Evolutionary conservation across 2,113 vertebrate species (phyloP).

Genomic region (Abramis brama): DNA sequence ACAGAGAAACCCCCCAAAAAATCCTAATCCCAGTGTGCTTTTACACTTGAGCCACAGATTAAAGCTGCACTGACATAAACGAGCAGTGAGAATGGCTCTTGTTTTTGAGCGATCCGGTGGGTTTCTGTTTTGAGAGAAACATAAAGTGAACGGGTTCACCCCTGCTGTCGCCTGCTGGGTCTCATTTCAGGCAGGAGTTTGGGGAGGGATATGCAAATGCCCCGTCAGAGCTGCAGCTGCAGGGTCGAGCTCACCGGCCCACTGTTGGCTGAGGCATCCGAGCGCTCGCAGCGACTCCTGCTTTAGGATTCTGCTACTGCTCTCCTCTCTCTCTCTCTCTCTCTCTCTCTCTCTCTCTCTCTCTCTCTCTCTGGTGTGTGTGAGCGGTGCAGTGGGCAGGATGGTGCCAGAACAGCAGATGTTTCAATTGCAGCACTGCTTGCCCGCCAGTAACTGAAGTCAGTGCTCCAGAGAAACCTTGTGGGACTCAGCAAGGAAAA

Average conservation of each 20-base stretch:
- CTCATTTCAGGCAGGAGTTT: conserved; percentile 12
- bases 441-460: conserved; percentile 34
- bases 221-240: conserved; percentile 18
- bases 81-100: neutral
- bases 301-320: conserved; percentile 16
- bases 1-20: neutral
- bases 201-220: conserved; percentile 35
- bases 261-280: conserved; percentile 7
- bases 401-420: conserved; percentile 71
- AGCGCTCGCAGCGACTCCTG: neutral
- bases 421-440: conserved; percentile 59
- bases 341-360: conserved; percentile 8
- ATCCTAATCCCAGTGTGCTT: neutral
- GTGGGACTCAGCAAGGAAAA: conserved; percentile 23
- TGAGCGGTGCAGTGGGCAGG: conserved; percentile 42
- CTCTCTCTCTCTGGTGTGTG: neutral
- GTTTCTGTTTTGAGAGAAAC: conserved; percentile 7
- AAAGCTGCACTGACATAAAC: neutral
- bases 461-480: conserved; percentile 19
- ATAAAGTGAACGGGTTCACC: conserved; percentile 26
- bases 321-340: conserved; percentile 46
- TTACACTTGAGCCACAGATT: neutral
- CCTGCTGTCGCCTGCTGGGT: conserved; percentile 30
- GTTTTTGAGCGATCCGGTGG: neutral
- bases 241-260: neutral